Evolutionary conservation across 2,888 invertebrate species (phyloP), one percentile per base, ranked within the genome.

Genomic region (Fabriciana adippe): DNA sequence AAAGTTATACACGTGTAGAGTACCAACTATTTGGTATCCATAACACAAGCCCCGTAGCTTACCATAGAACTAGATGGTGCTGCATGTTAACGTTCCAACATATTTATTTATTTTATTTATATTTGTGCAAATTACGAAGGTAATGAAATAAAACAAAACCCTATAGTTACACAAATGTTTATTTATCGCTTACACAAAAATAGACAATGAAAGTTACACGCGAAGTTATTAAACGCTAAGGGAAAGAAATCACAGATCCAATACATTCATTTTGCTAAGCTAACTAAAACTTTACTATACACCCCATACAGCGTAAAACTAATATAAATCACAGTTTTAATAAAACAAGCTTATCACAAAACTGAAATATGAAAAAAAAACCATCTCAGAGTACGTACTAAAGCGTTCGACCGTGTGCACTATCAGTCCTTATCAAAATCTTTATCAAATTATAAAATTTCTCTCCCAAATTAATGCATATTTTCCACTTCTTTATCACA

Each of bases 221-320:
- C 81, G 78, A 83, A 76, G 74, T 80, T 83, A 78, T 82, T 79
- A 80, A 79, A 86, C 81, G 81, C 85, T 87, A 87, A 83, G 84
- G 79, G 86, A 86, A 74, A 81, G 81, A 83, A 89, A 91, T 92
- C 91, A 92, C 91, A 92, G 91, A 88, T 85, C 84, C 82, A 87
- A 87, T 88, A 90, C 83, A 85, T 83, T 81, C 81, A 78, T 79
- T 18, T 80, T 72, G 71, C 75, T 74, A 73, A 74, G 70, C 66
- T 68, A 74, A 74, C 69, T 75, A 75, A 76, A 72, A 71, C 71
- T 75, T 76, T 75, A 51, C 74, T 74, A 77, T 77, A 76, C 76
- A 76, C 74, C 74, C 76, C 77, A 79, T 79, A 78, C 50, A 78
- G 75, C 78, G 35, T 60, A 80, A 74, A 82, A 81, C 80, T 78